Percentiles rank a stretch among this genome's conserved stretches.
Evolutionary conservation across 2,888 invertebrate species (phyloP).

Genomic region (Torymus tubicola): DNA sequence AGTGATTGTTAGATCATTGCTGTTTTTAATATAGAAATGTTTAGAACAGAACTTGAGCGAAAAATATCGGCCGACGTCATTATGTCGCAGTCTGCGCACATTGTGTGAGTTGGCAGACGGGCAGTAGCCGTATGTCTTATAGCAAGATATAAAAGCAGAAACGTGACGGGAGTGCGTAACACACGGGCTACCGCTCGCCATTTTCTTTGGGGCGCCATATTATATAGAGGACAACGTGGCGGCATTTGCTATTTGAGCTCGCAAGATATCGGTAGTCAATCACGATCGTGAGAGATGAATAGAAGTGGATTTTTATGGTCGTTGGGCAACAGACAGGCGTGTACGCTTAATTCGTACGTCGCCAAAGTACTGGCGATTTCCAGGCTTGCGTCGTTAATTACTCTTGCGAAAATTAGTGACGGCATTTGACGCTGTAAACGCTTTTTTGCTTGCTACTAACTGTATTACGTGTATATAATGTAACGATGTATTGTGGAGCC

Average conservation of each 20-base stretch:
- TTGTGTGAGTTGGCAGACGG: not conserved
- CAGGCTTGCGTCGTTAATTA: slow-evolving; percentile 42
- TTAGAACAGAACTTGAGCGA: too few relatives aligned
- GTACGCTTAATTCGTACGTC: too few relatives aligned
- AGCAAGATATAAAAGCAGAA: slow-evolving; percentile 32
- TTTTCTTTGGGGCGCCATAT: not conserved
- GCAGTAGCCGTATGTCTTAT: slow-evolving; percentile 36
- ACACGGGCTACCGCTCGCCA: slow-evolving; percentile 15
- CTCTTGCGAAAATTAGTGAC: slow-evolving; percentile 51
- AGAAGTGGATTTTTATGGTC: slow-evolving; percentile 43
- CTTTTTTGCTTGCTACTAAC: slow-evolving; percentile 26
- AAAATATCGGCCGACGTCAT: slow-evolving; percentile 21
- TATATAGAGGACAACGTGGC: not conserved
- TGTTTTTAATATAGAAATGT: too few relatives aligned
- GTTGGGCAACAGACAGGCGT: slow-evolving; percentile 29
- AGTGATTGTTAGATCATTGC: too few relatives aligned
- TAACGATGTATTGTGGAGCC: slow-evolving; percentile 35
- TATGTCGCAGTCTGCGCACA: not conserved
- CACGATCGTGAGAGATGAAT: slow-evolving; percentile 52
- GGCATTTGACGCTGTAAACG: slow-evolving; percentile 15
- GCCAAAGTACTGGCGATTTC: too few relatives aligned
- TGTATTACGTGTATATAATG: slow-evolving; percentile 35
- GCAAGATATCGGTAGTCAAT: not conserved
- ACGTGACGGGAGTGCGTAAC: slow-evolving; percentile 49
- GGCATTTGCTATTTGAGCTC: slow-evolving; percentile 15